Percentiles rank a stretch among this genome's conserved stretches.
Evolutionary conservation across 64 coral and sea anemone species (phyloP).

Genomic region (Acropora yongei): DNA sequence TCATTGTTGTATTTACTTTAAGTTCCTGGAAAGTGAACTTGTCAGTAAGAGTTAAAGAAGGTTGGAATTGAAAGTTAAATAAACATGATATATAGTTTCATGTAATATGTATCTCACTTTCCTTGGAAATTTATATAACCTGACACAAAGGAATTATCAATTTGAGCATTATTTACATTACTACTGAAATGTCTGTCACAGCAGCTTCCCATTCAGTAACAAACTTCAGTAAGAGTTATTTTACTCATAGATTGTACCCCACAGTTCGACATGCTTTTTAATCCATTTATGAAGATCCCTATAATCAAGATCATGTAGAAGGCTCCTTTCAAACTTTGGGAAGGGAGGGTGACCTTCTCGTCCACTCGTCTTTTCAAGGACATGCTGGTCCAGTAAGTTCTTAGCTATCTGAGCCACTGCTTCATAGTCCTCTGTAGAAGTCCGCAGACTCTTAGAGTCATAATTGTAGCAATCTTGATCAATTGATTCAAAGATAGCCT

Average conservation of each 20-base stretch:
- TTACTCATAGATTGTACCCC: constrained; percentile 15
- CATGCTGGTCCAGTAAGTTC: not conserved
- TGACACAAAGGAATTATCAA: too few relatives aligned
- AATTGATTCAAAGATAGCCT: not conserved
- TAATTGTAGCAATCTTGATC: not conserved
- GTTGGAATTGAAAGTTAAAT: not conserved
- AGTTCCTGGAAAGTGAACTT: not conserved
- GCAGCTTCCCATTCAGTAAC: not conserved
- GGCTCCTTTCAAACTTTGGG: constrained; percentile 26
- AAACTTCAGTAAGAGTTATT: not conserved
- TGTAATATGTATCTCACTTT: too few relatives aligned
- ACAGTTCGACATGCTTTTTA: not conserved
- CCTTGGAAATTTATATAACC: too few relatives aligned
- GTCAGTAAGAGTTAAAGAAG: not conserved
- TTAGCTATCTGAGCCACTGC: not conserved
- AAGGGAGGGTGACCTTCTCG: constrained; percentile 1
- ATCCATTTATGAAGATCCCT: constrained; percentile 16
- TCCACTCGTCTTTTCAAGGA: not conserved
- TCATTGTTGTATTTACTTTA: not conserved
- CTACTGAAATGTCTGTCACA: not conserved
- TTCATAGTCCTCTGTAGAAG: not conserved
- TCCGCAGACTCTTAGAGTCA: not conserved
- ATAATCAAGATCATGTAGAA: not conserved
- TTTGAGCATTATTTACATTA: too few relatives aligned
- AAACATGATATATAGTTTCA: not conserved